A percentile compares a stretch with the other conserved stretches of the same genome.
Evolutionary conservation across 1,140 invertebrate species (phyloP).

Genomic region (Druon quercuslanigerum): DNA sequence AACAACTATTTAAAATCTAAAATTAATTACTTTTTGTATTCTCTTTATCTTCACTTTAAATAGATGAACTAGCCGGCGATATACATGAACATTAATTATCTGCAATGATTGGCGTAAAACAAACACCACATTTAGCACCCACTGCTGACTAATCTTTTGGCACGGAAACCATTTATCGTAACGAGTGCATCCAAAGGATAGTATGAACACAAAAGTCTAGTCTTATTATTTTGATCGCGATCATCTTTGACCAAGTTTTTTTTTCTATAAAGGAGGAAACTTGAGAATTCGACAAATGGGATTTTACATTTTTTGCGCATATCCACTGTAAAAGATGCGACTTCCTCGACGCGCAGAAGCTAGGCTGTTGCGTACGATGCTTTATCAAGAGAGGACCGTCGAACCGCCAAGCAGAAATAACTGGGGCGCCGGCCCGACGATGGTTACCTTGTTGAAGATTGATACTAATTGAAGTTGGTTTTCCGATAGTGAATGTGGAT

Average conservation of each 20-base stretch:
- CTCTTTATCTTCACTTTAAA: not conserved
- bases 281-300: slow-evolving; percentile 23
- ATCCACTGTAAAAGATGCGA: not conserved
- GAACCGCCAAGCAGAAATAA: slow-evolving; percentile 57
- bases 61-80: not conserved
- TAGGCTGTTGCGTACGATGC: slow-evolving; percentile 39
- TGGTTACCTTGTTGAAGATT: slow-evolving; percentile 27
- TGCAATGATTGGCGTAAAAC: slow-evolving; percentile 12
- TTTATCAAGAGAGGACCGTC: slow-evolving; percentile 57
- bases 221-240: not conserved
- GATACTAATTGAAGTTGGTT: slow-evolving; percentile 16
- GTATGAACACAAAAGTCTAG: not conserved
- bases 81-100: slow-evolving; percentile 19
- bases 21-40: too few species aligned
- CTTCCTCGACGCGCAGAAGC: slow-evolving; percentile 55
- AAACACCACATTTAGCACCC: slow-evolving; percentile 26
- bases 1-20: too few species aligned
- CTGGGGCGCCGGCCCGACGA: slow-evolving; percentile 40
- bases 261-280: not conserved
- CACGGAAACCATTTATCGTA: slow-evolving; percentile 6
- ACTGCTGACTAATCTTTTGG: slow-evolving; percentile 22
- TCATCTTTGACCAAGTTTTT: not conserved
- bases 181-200: not conserved
- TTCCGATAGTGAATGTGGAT: slow-evolving; percentile 4
- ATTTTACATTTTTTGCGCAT: slow-evolving; percentile 23